phyloP scores from a whole-genome alignment of 1,140 invertebrate genomes.

The Saccostrea cuccullata region DNA sequence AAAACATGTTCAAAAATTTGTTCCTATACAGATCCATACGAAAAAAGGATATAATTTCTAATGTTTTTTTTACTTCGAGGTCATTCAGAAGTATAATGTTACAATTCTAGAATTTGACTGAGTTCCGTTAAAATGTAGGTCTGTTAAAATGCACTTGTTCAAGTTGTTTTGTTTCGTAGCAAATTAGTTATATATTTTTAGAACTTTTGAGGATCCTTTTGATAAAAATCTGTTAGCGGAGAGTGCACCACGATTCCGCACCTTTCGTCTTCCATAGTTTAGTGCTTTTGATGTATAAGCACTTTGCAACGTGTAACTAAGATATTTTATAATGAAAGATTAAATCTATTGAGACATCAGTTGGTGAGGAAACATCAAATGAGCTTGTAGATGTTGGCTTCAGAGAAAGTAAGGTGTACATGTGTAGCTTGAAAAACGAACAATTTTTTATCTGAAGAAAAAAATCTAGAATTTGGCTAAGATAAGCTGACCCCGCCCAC shows the following conservation, averaged over 20 bases:
- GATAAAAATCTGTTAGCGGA: neutral
- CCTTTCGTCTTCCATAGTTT: neutral
- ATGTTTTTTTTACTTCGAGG: too few species aligned
- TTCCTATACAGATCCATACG: too few species aligned
- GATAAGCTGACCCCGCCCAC: neutral
- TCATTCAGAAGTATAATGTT: too few species aligned
- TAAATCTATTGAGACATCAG: neutral
- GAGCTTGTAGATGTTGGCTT: neutral
- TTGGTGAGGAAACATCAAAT: constrained; percentile 1
- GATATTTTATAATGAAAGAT: neutral
- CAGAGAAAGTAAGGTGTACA: neutral
- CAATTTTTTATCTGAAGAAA: too few species aligned
- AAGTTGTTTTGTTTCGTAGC: neutral
- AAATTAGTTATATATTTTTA: neutral
- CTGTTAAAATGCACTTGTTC: neutral
- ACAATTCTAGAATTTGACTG: too few species aligned
- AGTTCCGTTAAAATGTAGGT: too few species aligned
- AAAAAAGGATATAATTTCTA: too few species aligned
- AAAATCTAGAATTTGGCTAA: neutral
- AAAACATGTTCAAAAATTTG: too few species aligned
- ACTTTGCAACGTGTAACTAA: neutral
- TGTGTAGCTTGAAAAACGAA: neutral
- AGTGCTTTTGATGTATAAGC: neutral
- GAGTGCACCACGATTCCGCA: neutral
- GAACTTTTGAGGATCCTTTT: neutral